Base-by-base conservation (phyloP, 2,797 vertebrate genomes). In the Spondyliosoma cantharus region DNA sequence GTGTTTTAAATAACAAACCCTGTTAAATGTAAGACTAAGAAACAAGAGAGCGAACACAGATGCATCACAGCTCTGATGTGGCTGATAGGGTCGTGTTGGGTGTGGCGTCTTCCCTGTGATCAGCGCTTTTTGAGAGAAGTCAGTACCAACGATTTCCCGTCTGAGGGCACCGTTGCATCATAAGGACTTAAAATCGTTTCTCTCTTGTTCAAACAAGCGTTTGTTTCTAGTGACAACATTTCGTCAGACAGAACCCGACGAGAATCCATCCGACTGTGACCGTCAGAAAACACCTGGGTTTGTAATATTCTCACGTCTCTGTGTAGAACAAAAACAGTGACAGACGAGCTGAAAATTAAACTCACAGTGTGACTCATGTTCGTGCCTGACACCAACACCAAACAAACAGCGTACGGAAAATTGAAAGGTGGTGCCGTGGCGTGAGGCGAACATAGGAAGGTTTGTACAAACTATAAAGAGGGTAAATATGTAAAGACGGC, bases 191-290 rank as follows among this genome's bases (percentile, higher is more conserved):
- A 72, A 42, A 50, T 42, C 19, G 15, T 64, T 62, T 67, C 58
- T 46, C 76, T 64, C n/a, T 7, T 27, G 17, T 49, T 14, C 3
- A 57, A 64, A 74, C 45, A 80, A 62, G 48, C 7, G 48, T 6
- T 20, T 67, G 63, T 46, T 76, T 61, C 24, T 7, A 37, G 22
- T 58, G 9, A 53, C 50, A 69, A 5, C 61, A 59, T n/a, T 59
- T 53, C 2, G 0, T 52, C 9, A 46, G 32, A 1, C n/a, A n/a
- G n/a, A 17, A 3, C 16, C 22, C 7, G 15, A n/a, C 24, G 29
- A 12, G 14, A 74, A 27, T 0, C 0, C 8, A n/a, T 20, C 1
- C 5, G 15, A 37, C 37, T 32, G 27, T 43, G 49, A 58, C 32
- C 0, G 42, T n/a, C n/a, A 48, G 6, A 65, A 20, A 69, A 12